Conservation (phyloP, 2,888 invertebrate genomes). For the Mesorhabditis spiculigera region DNA sequence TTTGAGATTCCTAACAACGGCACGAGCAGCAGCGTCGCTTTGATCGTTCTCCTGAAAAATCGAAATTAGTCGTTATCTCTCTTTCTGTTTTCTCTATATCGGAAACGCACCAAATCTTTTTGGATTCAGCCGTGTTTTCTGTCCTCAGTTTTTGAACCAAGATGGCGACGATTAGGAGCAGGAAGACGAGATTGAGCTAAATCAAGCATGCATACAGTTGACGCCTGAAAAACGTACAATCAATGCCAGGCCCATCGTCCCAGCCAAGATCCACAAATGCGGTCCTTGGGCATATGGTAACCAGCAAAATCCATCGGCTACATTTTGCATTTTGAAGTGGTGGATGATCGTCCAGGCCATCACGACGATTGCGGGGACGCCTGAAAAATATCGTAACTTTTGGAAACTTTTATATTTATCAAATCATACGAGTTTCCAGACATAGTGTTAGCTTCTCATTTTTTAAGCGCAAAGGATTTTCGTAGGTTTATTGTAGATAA, state of each 20-base stretch:
- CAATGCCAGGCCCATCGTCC: slow-evolving; percentile 60
- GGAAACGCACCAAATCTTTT: slow-evolving; percentile 60
- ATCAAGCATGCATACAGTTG: slow-evolving; percentile 16
- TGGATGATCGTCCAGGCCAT: slow-evolving; percentile 61
- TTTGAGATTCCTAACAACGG: slow-evolving; percentile 66
- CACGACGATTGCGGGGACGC: slow-evolving; percentile 62
- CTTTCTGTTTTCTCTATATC: not conserved
- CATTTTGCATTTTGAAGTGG: slow-evolving; percentile 38
- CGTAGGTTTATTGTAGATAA: no score
- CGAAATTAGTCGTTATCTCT: not conserved
- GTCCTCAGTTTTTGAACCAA: slow-evolving; percentile 62
- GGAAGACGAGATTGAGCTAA: slow-evolving; percentile 62
- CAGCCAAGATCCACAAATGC: slow-evolving; percentile 59
- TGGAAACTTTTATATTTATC: slow-evolving; percentile 27
- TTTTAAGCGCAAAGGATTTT: no score
- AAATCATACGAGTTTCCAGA: not conserved
- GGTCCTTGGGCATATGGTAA: slow-evolving; percentile 58
- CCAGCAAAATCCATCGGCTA: slow-evolving; percentile 59
- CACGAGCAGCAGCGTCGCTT: slow-evolving; percentile 65
- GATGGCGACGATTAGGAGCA: slow-evolving; percentile 62
- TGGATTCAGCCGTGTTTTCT: slow-evolving; percentile 62
- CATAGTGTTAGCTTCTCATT: no score
- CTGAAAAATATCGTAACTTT: slow-evolving; percentile 51
- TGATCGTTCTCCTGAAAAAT: slow-evolving; percentile 62
- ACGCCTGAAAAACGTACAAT: slow-evolving; percentile 43